Conservation (phyloP, 2,888 invertebrate genomes). For the Abscondita cerata region DNA sequence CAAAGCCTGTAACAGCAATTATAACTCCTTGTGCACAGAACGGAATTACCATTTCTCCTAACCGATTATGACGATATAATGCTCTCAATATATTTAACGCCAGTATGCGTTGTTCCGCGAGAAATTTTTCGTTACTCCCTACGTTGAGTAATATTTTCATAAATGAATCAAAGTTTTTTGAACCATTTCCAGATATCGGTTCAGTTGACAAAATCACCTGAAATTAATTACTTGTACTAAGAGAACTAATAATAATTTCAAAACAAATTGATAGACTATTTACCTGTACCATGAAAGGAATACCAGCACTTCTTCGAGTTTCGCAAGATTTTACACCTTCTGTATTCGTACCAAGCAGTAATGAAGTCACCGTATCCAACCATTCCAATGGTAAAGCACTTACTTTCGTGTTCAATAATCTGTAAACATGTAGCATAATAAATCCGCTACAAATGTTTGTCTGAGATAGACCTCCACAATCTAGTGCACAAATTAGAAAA, state of each 20-base stretch:
- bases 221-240: conserved; percentile 39
- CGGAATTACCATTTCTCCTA: conserved; percentile 74
- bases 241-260: background rate
- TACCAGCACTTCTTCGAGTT: conserved; percentile 91
- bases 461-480: conserved; percentile 66
- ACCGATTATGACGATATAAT: conserved; percentile 76
- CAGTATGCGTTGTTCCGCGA: conserved; percentile 71
- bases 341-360: conserved; percentile 61
- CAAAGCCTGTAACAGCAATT: conserved; percentile 77
- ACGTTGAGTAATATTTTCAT: conserved; percentile 64
- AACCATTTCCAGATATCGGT: conserved; percentile 63
- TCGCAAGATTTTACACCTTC: conserved; percentile 69
- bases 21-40: conserved; percentile 75
- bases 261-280: conserved; percentile 2
- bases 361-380: conserved; percentile 66
- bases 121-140: conserved; percentile 50
- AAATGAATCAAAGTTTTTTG: conserved; percentile 65
- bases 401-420: background rate
- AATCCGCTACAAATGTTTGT: too few species aligned
- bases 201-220: conserved; percentile 82
- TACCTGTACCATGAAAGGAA: conserved; percentile 91
- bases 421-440: background rate
- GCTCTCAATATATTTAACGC: conserved; percentile 87
- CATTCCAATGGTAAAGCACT: conserved; percentile 47
- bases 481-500: conserved; percentile 78